Evolutionary conservation across 2,797 vertebrate genomes (phyloP).

Genomic region (Lithobates pipiens): DNA sequence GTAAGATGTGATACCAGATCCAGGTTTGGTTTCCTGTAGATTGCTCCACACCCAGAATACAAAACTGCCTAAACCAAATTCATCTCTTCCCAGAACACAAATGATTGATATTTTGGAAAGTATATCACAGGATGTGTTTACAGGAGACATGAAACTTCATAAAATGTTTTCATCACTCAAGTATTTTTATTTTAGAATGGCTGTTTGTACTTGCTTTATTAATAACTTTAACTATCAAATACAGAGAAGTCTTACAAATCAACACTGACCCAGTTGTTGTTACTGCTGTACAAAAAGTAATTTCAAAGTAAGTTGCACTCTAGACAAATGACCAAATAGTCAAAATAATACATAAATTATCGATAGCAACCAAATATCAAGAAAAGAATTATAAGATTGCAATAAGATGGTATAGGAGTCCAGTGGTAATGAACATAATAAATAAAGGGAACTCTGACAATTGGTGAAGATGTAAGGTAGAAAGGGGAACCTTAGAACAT

Average conservation of each 20-base stretch:
- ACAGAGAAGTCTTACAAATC: not conserved
- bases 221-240: not conserved
- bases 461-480: too few relatives aligned
- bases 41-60: slow-evolving; percentile 23
- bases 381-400: too few relatives aligned
- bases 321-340: too few relatives aligned
- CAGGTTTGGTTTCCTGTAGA: not conserved
- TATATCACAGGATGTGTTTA: not conserved
- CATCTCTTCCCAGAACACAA: not conserved
- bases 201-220: not conserved
- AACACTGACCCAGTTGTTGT: not conserved
- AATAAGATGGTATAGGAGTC: too few relatives aligned
- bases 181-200: slow-evolving; percentile 4
- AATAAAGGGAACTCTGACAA: too few relatives aligned
- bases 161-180: slow-evolving; percentile 3
- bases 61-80: slow-evolving; percentile 16
- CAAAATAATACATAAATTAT: too few relatives aligned
- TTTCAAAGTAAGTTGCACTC: too few relatives aligned
- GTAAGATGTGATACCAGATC: not conserved
- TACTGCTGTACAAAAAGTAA: too few relatives aligned
- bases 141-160: not conserved
- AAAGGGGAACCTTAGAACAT: too few relatives aligned
- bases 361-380: too few relatives aligned
- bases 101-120: slow-evolving; percentile 33
- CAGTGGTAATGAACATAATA: too few relatives aligned